Evolutionary conservation across 2,113 vertebrate genomes (phyloP), one percentile per base, ranked within the genome.

Genomic region (Eonycteris spelaea): DNA sequence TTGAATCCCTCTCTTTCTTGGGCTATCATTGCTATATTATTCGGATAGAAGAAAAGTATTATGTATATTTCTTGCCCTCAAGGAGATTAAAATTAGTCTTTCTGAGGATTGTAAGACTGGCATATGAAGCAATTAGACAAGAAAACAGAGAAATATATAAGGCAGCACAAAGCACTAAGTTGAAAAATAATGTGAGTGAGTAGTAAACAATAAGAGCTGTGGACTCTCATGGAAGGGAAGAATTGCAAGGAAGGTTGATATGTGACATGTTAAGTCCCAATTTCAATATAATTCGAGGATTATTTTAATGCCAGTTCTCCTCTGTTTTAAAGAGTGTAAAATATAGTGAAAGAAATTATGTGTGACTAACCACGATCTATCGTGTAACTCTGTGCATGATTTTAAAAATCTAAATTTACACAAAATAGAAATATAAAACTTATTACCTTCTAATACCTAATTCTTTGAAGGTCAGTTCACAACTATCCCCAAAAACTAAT

Each of bases 51-150:
- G 67, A 92, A 63, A 79, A 40, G 33, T 90, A 33, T 48, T 61
- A 51, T 45, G 61, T 55, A 84, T 11, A 61, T 21, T 55, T 61
- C 53, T 86, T 68, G 57, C 24, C 21, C 51, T 92, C 53, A 80
- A 71, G 35, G 85, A 90, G 84, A 90, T 95, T 92, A n/a, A 96
- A 94, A 84, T 70, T 35, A 33, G 84, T 90, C 84, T 86, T 70
- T 80, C 51, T 79, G 70, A 92, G 28, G 82, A 78, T 92, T 92
- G 7, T 95, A 90, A 70, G 61, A 78, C 35, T 87, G 28, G 38
- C 59, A 57, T 71, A n/a, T 73, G 80, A 77, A 94, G 19, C 43
- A 90, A 38, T 78, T 57, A 67, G 4, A 71, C 19, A 85, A 84
- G 84, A 87, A 87, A 86, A 59, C 26, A 86, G 40, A 86, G 40